phyloP scores from a whole-genome alignment of 1,140 invertebrate genomes.

The Chelonus insularis region DNA sequence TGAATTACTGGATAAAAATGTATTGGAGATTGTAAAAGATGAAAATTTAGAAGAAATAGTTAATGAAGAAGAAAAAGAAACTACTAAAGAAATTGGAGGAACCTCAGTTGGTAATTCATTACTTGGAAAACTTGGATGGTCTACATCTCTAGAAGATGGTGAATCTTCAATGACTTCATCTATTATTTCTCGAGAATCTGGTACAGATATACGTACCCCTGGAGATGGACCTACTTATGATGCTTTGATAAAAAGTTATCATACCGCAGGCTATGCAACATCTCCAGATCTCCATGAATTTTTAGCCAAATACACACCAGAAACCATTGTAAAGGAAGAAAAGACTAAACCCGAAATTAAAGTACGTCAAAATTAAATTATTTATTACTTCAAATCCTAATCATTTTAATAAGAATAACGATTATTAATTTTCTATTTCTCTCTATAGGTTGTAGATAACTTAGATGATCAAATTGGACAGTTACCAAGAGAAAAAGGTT shows the following conservation, averaged over 20 bases:
- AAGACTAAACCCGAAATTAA: slow-evolving; percentile 19
- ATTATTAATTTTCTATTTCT: too few species aligned
- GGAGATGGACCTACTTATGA: slow-evolving; percentile 59
- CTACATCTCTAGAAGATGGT: slow-evolving; percentile 64
- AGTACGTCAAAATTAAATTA: too few species aligned
- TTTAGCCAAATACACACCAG: slow-evolving; percentile 55
- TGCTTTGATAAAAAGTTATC: slow-evolving; percentile 62
- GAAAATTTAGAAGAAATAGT: neutral
- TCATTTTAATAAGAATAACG: too few species aligned
- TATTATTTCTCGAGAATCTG: slow-evolving; percentile 40
- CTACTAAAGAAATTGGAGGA: slow-evolving; percentile 13
- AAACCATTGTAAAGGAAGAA: slow-evolving; percentile 16
- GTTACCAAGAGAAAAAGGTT: slow-evolving; percentile 77
- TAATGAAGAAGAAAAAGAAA: slow-evolving; percentile 32
- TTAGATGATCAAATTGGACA: slow-evolving; percentile 70
- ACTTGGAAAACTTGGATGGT: slow-evolving; percentile 69
- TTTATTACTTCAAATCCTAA: too few species aligned
- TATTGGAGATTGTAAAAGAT: neutral
- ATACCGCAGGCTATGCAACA: slow-evolving; percentile 58
- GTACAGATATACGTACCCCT: slow-evolving; percentile 38
- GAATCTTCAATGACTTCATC: slow-evolving; percentile 53
- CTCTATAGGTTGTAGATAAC: slow-evolving; percentile 52
- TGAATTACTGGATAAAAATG: neutral
- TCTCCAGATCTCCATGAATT: slow-evolving; percentile 68
- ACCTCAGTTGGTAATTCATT: slow-evolving; percentile 67